These are phyloP conservation scores for Scotopteryx bipunctaria DNA, from an alignment of 2,888 invertebrate genomes.

Conservation along the genomic window DNA sequence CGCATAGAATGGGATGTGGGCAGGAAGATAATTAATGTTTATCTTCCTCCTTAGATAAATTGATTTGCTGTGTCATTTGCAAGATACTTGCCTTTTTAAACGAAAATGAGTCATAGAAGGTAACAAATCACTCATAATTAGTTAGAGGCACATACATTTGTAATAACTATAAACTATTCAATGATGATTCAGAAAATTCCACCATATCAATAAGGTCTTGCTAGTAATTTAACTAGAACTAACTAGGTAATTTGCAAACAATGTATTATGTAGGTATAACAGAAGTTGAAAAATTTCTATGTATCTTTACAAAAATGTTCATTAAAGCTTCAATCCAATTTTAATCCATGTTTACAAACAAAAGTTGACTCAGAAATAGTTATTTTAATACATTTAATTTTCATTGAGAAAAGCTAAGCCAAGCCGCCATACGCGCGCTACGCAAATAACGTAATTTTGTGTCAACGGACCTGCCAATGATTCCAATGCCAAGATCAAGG, in stretches of 20 bases:
- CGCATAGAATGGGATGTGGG: too few relatives aligned
- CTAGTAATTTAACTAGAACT: too few relatives aligned
- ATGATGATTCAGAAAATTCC: slow-evolving; percentile 15
- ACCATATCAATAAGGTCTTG: background rate
- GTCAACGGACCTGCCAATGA: slow-evolving; percentile 45
- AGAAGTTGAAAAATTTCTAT: too few relatives aligned
- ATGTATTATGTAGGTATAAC: too few relatives aligned
- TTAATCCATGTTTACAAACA: slow-evolving; percentile 18
- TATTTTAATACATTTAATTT: too few relatives aligned
- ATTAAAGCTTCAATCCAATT: slow-evolving; percentile 2
- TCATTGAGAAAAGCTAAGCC: slow-evolving; percentile 30
- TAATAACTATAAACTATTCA: slow-evolving; percentile 17
- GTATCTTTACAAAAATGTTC: too few relatives aligned
- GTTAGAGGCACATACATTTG: slow-evolving; percentile 5
- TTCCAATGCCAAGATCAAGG: slow-evolving; percentile 54
- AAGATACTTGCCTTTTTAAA: background rate
- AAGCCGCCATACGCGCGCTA: slow-evolving; percentile 34
- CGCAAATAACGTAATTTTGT: slow-evolving; percentile 35
- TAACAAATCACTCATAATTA: slow-evolving; percentile 6
- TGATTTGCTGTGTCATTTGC: background rate
- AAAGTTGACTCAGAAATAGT: slow-evolving; percentile 1
- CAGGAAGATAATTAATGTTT: too few relatives aligned
- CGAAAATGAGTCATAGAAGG: slow-evolving; percentile 11
- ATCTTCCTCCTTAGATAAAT: slow-evolving; percentile 1
- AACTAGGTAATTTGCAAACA: too few relatives aligned